Evolutionary conservation across 2,888 invertebrate species (phyloP).

Genomic region (Branchipolynoe longqiensis): DNA sequence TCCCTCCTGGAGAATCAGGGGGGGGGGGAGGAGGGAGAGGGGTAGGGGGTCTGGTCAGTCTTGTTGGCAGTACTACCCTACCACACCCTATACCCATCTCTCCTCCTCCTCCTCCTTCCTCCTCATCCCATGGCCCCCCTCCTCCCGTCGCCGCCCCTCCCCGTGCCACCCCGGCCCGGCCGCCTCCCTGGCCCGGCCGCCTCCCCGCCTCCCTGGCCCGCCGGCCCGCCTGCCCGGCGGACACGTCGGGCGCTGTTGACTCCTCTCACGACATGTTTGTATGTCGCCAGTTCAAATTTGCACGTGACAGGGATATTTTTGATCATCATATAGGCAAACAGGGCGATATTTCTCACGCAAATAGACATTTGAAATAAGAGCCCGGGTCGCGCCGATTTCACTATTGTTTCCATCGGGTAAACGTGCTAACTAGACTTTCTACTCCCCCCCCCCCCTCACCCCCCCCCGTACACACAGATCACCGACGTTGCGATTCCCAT

Average conservation of each 20-base stretch:
- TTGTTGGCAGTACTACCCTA: slow-evolving; percentile 8
- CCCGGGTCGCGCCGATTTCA: not conserved
- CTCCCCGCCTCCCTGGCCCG: not conserved
- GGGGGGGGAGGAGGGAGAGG: not conserved
- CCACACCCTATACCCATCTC: not conserved
- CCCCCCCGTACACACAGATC: too few species aligned
- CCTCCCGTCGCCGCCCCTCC: too few species aligned
- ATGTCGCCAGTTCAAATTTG: slow-evolving; percentile 45
- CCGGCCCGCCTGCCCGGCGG: not conserved
- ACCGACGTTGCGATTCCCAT: too few species aligned
- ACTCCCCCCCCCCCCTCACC: too few species aligned
- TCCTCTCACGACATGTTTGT: slow-evolving; percentile 34
- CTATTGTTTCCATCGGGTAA: slow-evolving; percentile 27
- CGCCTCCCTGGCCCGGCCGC: not conserved
- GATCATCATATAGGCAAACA: slow-evolving; percentile 52
- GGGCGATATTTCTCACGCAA: slow-evolving; percentile 33
- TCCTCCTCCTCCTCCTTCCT: too few species aligned
- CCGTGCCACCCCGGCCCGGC: not conserved
- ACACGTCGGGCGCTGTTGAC: slow-evolving; percentile 34
- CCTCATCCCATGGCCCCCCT: too few species aligned
- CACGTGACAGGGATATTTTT: slow-evolving; percentile 35
- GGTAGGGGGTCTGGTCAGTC: not conserved
- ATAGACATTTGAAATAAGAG: slow-evolving; percentile 50
- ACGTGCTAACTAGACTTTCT: too few species aligned
- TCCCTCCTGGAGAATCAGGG: not conserved